Percentiles rank a stretch among this genome's conserved stretches.
Conservation (phyloP, 2,113 vertebrate genomes). For the Antechinus flavipes region DNA sequence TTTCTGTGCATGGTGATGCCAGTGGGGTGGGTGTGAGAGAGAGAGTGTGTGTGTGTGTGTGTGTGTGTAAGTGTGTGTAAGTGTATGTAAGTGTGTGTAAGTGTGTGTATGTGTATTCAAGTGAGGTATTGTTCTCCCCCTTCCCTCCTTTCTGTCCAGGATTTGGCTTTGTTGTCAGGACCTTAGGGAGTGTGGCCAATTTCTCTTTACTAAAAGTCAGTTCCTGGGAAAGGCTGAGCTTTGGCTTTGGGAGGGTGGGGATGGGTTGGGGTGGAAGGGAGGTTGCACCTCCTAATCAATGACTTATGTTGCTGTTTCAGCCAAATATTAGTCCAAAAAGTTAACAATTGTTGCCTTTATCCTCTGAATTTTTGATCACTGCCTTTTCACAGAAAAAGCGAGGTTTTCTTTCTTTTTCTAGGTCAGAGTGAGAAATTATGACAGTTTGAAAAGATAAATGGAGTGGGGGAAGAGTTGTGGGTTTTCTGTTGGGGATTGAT, state of each 20-base stretch:
- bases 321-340: conserved; percentile 8
- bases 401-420: not conserved
- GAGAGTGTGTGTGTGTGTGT: not conserved
- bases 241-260: not conserved
- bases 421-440: not conserved
- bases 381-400: conserved; percentile 51
- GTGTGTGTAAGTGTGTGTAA: not conserved
- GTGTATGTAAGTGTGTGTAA: not conserved
- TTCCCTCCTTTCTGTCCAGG: conserved; percentile 55
- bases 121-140: conserved; percentile 61
- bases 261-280: conserved; percentile 29
- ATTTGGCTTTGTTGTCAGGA: not conserved
- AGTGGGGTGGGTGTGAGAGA: conserved; percentile 12
- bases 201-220: conserved; percentile 40
- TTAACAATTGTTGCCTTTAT: not conserved
- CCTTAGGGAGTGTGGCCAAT: conserved; percentile 33
- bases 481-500: not conserved
- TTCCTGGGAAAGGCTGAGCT: conserved; percentile 33
- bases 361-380: conserved; percentile 43
- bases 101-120: not conserved
- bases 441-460: not conserved
- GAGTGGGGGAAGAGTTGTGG: not conserved
- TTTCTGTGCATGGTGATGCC: conserved; percentile 80
- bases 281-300: conserved; percentile 25
- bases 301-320: conserved; percentile 12